These are phyloP conservation scores for Cossypha caffra DNA, from an alignment of 2,797 vertebrate genomes.

Conservation along the genomic window DNA sequence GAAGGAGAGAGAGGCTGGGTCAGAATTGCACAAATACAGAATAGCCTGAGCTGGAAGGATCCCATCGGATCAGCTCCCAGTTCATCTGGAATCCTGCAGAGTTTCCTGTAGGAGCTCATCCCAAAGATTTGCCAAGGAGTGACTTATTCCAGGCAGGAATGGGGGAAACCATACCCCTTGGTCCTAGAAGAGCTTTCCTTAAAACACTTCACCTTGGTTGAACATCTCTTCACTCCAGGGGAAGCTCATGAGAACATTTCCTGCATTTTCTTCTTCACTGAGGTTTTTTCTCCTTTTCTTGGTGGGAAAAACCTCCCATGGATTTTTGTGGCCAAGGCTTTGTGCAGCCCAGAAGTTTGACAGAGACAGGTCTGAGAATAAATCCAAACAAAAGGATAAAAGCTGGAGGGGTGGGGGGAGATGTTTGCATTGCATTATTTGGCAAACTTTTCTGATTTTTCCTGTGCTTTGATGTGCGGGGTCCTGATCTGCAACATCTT, in stretches of 20 bases:
- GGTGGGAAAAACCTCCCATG: neutral
- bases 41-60: neutral
- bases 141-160: accelerated
- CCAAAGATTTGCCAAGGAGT: neutral
- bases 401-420: accelerated
- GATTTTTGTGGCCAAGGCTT: neutral
- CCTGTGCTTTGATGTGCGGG: neutral
- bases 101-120: neutral
- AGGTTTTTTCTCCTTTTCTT: neutral
- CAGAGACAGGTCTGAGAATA: neutral
- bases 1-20: neutral
- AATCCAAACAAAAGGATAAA: neutral
- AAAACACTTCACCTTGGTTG: neutral
- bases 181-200: neutral
- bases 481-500: neutral
- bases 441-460: neutral
- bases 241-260: neutral
- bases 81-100: neutral
- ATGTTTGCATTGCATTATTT: neutral
- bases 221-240: neutral
- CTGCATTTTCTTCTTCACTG: neutral
- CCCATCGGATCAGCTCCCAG: neutral
- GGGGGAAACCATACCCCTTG: neutral
- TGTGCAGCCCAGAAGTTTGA: neutral
- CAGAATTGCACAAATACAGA: neutral